Evolutionary conservation across 1,140 invertebrate species (phyloP), one percentile per base, ranked within the genome.

Genomic region (Idris sp.): DNA sequence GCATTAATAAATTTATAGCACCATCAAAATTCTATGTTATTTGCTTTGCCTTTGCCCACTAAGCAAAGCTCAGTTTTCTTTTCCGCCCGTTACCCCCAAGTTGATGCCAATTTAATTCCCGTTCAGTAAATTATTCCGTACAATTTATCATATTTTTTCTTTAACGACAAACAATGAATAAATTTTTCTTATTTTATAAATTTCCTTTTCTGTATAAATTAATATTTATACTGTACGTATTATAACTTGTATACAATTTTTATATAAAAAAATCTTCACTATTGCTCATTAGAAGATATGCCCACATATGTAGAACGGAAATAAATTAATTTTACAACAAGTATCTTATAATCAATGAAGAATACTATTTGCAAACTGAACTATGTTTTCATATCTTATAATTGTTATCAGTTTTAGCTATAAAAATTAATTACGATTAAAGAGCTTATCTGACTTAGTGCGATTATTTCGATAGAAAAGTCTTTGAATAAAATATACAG

Each of bases 371-470:
- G 25, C 25, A 10, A 0, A 15, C 22, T 16, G 0, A 14, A 5
- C 19, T 33, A 26, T 54, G 38, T n/a, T 19, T 35, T 41, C 26
- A 25, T 59, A 59, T 59, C 33, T 56, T 49, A 58, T 40, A 53
- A 18, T 49, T 59, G 35, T 49, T 58, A 68, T 58, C 64, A 49
- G 33, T 49, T 56, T 46, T 26, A 10, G 10, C 31, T 31, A 51
- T 35, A 58, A 68, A 68, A 68, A 48, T 68, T 38, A 35, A 11
- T 19, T 49, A 28, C 22, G 46, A 49, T 68, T 59, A 51, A 44
- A 44, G 19, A 49, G 22, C 49, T 41, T 40, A 58, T 68, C 33
- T 56, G 36, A 31, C 13, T 18, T 36, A 33, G 18, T 6, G 10
- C 18, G 38, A 65, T 19, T n/a, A n/a, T n/a, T n/a, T n/a, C n/a